phyloP scores from a whole-genome alignment of 2,113 vertebrate genomes.

The Fukomys damarensis region DNA sequence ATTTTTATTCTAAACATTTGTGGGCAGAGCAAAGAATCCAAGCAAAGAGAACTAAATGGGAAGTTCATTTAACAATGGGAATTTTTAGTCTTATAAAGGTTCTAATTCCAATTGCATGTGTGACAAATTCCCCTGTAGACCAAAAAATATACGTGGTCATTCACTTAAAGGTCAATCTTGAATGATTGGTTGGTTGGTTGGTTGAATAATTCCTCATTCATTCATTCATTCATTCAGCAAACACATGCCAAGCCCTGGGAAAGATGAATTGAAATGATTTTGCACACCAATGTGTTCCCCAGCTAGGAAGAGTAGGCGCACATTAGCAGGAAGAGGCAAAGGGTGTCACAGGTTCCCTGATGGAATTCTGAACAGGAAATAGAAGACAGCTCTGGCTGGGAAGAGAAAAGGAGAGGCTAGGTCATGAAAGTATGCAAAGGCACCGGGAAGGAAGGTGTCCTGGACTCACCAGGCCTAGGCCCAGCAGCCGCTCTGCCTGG shows the following conservation, averaged over 20 bases:
- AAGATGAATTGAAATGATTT: not conserved
- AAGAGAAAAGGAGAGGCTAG: too few species aligned
- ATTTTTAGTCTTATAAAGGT: constrained; percentile 1
- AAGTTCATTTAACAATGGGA: not conserved
- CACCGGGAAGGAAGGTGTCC: not conserved
- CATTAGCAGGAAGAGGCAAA: too few species aligned
- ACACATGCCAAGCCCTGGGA: not conserved
- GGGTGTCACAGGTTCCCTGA: accelerated
- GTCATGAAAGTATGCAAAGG: not conserved
- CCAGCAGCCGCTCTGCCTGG: not conserved
- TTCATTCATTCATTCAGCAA: not conserved
- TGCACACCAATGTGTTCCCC: too few species aligned
- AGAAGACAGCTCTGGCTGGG: accelerated
- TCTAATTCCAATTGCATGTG: not conserved
- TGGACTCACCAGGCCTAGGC: not conserved
- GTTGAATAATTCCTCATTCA: not conserved
- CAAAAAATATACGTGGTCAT: not conserved
- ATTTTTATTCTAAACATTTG: constrained; percentile 6
- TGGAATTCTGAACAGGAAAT: not conserved
- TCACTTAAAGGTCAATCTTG: not conserved
- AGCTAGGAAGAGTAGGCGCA: accelerated
- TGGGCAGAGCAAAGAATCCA: constrained; percentile 9
- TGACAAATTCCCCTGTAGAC: not conserved
- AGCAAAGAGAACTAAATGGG: constrained; percentile 22
- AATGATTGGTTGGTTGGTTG: not conserved